A percentile compares a stretch with the other conserved stretches of the same genome.
These are phyloP conservation scores for Sebastes hopkinsi DNA, from an alignment of 2,797 vertebrate genomes.

Conservation along the genomic window DNA sequence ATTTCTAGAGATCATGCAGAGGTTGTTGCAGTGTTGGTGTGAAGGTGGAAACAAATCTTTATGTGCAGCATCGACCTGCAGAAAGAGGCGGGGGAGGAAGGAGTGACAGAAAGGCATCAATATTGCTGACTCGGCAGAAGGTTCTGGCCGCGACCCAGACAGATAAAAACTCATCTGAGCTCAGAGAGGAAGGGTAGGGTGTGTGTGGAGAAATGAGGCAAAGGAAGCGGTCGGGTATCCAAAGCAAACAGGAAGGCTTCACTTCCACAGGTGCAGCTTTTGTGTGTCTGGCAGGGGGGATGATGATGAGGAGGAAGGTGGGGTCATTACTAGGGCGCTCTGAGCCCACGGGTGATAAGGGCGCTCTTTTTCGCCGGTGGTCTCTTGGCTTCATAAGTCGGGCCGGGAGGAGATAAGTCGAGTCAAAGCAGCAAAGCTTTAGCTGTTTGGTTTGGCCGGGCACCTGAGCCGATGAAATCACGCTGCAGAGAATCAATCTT, in stretches of 20 bases:
- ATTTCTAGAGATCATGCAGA: neutral
- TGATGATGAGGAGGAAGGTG: conserved; percentile 25
- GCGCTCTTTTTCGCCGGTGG: conserved; percentile 16
- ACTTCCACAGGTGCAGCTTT: conserved; percentile 81
- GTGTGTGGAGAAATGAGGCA: conserved; percentile 35
- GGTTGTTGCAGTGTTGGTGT: conserved; percentile 31
- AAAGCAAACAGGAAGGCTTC: conserved; percentile 83
- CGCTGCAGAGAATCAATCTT: conserved; percentile 54
- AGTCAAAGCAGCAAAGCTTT: conserved; percentile 34
- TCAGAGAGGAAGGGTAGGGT: conserved; percentile 41
- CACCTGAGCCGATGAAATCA: conserved; percentile 71
- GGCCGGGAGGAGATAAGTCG: conserved; percentile 51
- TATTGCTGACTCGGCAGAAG: conserved; percentile 74
- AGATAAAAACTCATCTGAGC: conserved; percentile 58
- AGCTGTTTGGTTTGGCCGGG: conserved; percentile 69
- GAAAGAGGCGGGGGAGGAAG: neutral
- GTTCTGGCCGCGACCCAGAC: conserved; percentile 58
- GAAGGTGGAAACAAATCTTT: conserved; percentile 16
- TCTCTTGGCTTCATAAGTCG: conserved; percentile 33
- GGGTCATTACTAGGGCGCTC: conserved; percentile 50
- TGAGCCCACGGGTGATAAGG: conserved; percentile 33
- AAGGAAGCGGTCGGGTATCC: conserved; percentile 71
- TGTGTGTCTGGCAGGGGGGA: conserved; percentile 45
- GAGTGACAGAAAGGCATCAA: conserved; percentile 40
- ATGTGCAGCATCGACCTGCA: conserved; percentile 38